A percentile compares a stretch with the other conserved stretches of the same genome.
phyloP scores from a whole-genome alignment of 1,140 invertebrate genomes.

The Drosophila albomicans region DNA sequence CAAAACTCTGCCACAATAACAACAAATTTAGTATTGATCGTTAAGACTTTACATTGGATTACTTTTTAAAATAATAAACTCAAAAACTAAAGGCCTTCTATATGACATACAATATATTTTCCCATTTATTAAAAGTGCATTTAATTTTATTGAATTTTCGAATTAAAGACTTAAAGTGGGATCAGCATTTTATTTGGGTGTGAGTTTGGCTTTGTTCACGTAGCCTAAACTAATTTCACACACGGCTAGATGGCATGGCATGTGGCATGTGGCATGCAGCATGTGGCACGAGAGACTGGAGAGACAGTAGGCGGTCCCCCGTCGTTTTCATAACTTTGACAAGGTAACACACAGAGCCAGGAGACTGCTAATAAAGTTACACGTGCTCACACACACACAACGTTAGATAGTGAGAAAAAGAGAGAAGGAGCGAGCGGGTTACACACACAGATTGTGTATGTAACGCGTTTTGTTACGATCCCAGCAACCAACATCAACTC shows the following conservation, averaged over 20 bases:
- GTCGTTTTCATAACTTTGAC: conserved; percentile 77
- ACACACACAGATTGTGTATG: conserved; percentile 64
- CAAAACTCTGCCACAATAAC: neutral
- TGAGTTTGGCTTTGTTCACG: conserved; percentile 3
- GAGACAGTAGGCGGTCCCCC: conserved; percentile 50
- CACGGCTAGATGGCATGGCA: conserved; percentile 39
- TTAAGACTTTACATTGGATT: neutral
- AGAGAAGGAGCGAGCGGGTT: neutral
- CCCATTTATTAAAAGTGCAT: neutral
- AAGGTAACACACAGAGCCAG: conserved; percentile 60
- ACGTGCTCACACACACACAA: conserved; percentile 34
- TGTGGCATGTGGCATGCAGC: conserved; percentile 9
- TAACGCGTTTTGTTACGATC: conserved; percentile 51
- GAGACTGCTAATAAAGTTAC: conserved; percentile 59
- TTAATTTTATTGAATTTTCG: conserved; percentile 1
- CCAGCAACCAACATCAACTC: too few relatives aligned
- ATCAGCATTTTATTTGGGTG: neutral
- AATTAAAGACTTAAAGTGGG: conserved; percentile 26
- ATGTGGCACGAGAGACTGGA: neutral
- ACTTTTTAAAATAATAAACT: too few relatives aligned
- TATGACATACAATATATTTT: too few relatives aligned
- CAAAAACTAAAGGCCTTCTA: too few relatives aligned
- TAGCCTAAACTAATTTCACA: conserved; percentile 66
- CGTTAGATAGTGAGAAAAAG: conserved; percentile 16
- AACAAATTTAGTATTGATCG: neutral